A percentile compares a stretch with the other conserved stretches of the same genome.
phyloP scores from a whole-genome alignment of 2,888 invertebrate genomes.

The Drepana falcataria region DNA sequence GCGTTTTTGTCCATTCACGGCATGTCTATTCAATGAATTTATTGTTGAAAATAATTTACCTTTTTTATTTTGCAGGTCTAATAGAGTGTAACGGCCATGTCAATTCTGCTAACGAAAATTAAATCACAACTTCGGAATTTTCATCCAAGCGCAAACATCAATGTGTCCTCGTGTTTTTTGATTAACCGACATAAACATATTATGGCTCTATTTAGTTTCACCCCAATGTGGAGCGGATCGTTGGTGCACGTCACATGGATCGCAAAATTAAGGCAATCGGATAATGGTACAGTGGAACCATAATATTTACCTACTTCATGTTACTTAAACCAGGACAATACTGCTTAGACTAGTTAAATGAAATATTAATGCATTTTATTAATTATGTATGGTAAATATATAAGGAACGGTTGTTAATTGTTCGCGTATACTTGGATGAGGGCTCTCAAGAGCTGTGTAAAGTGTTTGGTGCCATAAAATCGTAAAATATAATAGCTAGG shows the following conservation, averaged over 20 bases:
- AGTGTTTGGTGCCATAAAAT: constrained; percentile 54
- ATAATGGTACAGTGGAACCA: not conserved
- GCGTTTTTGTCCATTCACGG: too few relatives aligned
- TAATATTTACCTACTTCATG: constrained; percentile 25
- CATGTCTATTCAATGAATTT: too few relatives aligned
- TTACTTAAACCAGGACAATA: constrained; percentile 44
- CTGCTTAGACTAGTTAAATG: constrained; percentile 29
- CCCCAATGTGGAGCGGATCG: too few relatives aligned
- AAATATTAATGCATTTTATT: constrained; percentile 2
- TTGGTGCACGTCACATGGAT: not conserved
- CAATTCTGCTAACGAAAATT: constrained; percentile 10
- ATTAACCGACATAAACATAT: not conserved
- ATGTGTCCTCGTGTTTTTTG: not conserved
- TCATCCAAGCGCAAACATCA: not conserved
- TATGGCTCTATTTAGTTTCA: too few relatives aligned
- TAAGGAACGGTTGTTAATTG: constrained; percentile 6
- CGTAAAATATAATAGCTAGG: constrained; percentile 55
- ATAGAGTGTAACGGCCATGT: constrained; percentile 6
- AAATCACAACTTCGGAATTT: constrained; percentile 3
- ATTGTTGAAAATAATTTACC: too few relatives aligned
- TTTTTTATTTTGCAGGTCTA: constrained; percentile 10
- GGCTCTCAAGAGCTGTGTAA: constrained; percentile 22
- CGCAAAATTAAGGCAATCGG: not conserved
- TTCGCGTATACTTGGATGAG: constrained; percentile 17
- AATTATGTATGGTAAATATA: not conserved